Percentiles rank a stretch among this genome's conserved stretches.
Conservation (phyloP, 2,888 invertebrate species). For the Chrysotoxum bicinctum region DNA sequence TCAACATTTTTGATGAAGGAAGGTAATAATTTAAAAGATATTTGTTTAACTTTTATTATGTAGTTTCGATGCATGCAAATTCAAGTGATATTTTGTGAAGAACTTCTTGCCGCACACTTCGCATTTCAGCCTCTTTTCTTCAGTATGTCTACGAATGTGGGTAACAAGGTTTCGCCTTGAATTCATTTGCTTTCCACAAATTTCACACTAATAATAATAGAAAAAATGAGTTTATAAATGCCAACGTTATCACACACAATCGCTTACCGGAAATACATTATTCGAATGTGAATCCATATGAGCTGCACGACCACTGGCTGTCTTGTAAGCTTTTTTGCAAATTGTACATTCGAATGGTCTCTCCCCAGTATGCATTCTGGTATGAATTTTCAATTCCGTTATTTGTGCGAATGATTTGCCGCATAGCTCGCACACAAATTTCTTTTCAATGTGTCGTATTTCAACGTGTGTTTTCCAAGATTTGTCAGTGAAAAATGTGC, state of each 20-base stretch:
- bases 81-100: conserved; percentile 67
- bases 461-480: conserved; percentile 66
- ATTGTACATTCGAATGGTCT: conserved; percentile 65
- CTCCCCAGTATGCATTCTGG: conserved; percentile 66
- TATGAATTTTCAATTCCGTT: conserved; percentile 62
- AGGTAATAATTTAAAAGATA: neutral
- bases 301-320: conserved; percentile 63
- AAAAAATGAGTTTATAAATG: neutral
- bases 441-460: conserved; percentile 63
- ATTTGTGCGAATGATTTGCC: conserved; percentile 68
- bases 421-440: conserved; percentile 61
- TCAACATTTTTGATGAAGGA: neutral
- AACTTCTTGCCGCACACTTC: conserved; percentile 61
- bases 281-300: conserved; percentile 70
- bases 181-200: conserved; percentile 68
- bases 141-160: conserved; percentile 60
- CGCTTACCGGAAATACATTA: conserved; percentile 63
- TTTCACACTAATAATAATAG: conserved; percentile 39
- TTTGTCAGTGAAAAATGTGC: conserved; percentile 66
- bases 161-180: conserved; percentile 62
- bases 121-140: conserved; percentile 62
- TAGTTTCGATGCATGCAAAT: conserved; percentile 63
- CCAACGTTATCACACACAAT: neutral
- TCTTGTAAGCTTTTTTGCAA: conserved; percentile 69
- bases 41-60: conserved; percentile 47